These are phyloP conservation scores for Gymnarchus niloticus DNA, from an alignment of 2,113 vertebrate species.

Conservation along the genomic window DNA sequence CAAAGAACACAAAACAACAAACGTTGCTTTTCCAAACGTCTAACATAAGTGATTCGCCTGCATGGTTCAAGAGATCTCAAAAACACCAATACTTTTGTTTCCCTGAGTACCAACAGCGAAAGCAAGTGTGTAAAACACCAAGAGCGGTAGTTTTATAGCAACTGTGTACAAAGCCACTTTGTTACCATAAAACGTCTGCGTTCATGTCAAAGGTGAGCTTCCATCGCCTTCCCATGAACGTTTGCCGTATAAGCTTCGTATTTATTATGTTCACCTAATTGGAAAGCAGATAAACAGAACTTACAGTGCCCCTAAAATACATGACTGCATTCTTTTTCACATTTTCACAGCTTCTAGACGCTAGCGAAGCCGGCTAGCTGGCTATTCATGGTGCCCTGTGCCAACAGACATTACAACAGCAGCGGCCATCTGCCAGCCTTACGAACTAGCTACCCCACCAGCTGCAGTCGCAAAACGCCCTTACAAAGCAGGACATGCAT, in stretches of 20 bases:
- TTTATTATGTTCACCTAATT: background rate
- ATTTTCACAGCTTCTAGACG: conserved; percentile 32
- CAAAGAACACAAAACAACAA: background rate
- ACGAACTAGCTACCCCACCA: conserved; percentile 68
- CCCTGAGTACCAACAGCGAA: background rate
- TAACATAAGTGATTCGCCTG: background rate
- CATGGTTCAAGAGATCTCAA: background rate
- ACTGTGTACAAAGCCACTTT: conserved; percentile 10
- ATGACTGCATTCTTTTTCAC: background rate
- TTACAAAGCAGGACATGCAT: conserved; percentile 77
- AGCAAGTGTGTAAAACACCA: conserved; percentile 4
- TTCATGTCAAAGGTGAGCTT: conserved; percentile 22
- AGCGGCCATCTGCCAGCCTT: conserved; percentile 72
- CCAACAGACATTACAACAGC: conserved; percentile 70
- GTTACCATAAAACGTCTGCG: conserved; percentile 13
- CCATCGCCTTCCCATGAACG: conserved; percentile 3
- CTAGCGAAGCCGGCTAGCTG: conserved; percentile 49
- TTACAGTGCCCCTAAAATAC: background rate
- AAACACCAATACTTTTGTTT: background rate
- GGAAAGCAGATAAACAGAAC: background rate
- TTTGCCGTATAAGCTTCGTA: background rate
- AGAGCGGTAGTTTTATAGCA: background rate
- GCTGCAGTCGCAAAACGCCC: conserved; percentile 78
- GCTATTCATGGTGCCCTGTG: conserved; percentile 63
- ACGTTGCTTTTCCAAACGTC: background rate